Conservation (phyloP, 2,888 invertebrate species). For the Charanyca ferruginea region DNA sequence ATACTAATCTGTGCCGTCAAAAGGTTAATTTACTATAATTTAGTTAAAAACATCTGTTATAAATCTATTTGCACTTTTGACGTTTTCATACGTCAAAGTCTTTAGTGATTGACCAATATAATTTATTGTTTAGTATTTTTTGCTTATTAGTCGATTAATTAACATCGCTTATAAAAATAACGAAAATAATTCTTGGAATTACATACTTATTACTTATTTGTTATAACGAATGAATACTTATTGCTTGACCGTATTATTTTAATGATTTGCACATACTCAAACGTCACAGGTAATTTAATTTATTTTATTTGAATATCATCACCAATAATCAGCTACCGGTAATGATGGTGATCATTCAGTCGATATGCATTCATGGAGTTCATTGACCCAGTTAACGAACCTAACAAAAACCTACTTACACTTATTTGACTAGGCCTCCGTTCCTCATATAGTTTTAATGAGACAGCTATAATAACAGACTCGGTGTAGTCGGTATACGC, state of each 20-base stretch:
- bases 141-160: constrained; percentile 43
- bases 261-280: constrained; percentile 49
- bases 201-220: constrained; percentile 9
- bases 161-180: not conserved
- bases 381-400: constrained; percentile 64
- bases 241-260: constrained; percentile 51
- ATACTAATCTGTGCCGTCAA: constrained; percentile 31
- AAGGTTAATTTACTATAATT: constrained; percentile 45
- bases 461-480: constrained; percentile 62
- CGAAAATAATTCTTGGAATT: constrained; percentile 10
- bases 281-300: constrained; percentile 50
- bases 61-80: constrained; percentile 15
- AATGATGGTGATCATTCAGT: constrained; percentile 64
- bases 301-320: constrained; percentile 76
- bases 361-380: constrained; percentile 66
- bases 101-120: constrained; percentile 14
- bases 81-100: constrained; percentile 16
- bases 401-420: constrained; percentile 45
- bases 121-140: constrained; percentile 18
- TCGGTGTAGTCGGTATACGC: constrained; percentile 49
- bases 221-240: constrained; percentile 23
- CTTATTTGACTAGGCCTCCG: constrained; percentile 56
- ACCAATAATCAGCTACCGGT: constrained; percentile 68
- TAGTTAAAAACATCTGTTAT: constrained; percentile 16
- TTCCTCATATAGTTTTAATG: constrained; percentile 62